Evolutionary conservation across 2,113 vertebrate genomes (phyloP).

Genomic region (Terrapene triunguis): DNA sequence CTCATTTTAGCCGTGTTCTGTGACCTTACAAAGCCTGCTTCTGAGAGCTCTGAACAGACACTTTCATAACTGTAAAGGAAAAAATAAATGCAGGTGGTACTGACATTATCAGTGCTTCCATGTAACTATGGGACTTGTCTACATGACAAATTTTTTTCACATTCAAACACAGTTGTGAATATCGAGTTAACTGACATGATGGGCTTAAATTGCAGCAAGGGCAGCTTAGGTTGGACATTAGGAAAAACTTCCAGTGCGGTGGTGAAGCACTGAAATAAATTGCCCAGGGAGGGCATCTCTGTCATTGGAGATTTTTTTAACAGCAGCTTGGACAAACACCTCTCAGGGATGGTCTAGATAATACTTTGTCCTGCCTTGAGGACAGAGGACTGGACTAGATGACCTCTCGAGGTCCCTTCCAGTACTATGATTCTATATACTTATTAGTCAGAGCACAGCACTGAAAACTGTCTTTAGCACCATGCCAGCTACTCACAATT

Average conservation of each 20-base stretch:
- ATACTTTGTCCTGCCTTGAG: too few relatives aligned
- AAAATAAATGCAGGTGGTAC: neutral
- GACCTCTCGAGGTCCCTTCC: too few relatives aligned
- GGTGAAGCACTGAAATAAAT: too few relatives aligned
- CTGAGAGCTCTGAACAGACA: neutral
- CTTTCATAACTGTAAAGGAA: neutral
- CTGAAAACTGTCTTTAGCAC: neutral
- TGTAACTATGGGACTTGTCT: neutral
- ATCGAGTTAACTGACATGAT: rapidly evolving
- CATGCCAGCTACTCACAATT: neutral
- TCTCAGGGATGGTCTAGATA: neutral
- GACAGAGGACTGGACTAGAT: too few relatives aligned
- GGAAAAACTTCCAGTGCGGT: too few relatives aligned
- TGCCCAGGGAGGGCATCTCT: too few relatives aligned
- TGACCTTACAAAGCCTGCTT: neutral
- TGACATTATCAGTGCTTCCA: neutral
- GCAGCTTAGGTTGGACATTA: too few relatives aligned
- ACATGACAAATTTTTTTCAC: neutral
- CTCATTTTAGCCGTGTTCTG: neutral
- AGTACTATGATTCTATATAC: too few relatives aligned
- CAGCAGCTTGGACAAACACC: too few relatives aligned
- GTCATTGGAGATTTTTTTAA: too few relatives aligned
- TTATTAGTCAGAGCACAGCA: neutral
- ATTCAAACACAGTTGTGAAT: neutral
- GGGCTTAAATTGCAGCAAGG: too few relatives aligned